Conservation (phyloP, 1,140 invertebrate species). For the Pogonognathellus flavescens region DNA sequence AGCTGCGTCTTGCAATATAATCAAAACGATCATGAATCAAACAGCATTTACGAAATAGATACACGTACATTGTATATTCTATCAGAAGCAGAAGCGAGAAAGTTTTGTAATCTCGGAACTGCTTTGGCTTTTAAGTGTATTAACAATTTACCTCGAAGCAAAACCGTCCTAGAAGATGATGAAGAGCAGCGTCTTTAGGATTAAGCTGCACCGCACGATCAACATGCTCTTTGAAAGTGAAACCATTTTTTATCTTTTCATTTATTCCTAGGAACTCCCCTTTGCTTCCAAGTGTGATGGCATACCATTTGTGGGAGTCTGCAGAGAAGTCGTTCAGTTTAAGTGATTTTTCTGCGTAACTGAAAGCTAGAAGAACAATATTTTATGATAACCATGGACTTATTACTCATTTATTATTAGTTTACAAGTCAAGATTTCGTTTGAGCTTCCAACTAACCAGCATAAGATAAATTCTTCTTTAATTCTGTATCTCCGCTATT, state of each 20-base stretch:
- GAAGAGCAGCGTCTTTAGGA: slow-evolving; percentile 77
- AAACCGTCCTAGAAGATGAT: slow-evolving; percentile 80
- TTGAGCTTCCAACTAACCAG: slow-evolving; percentile 71
- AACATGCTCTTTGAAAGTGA: slow-evolving; percentile 80
- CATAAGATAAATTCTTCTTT: slow-evolving; percentile 73
- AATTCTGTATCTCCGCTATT: slow-evolving; percentile 71
- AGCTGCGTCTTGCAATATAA: too few species aligned
- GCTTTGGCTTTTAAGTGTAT: too few species aligned
- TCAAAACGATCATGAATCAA: background rate
- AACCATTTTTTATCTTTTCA: slow-evolving; percentile 80
- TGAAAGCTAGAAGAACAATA: slow-evolving; percentile 72
- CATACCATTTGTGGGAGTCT: slow-evolving; percentile 85
- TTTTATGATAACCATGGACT: background rate
- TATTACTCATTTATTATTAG: too few species aligned
- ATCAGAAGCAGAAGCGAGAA: background rate
- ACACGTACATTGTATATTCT: too few species aligned
- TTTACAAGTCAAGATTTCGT: too few species aligned
- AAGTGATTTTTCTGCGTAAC: slow-evolving; percentile 76
- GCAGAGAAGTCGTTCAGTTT: slow-evolving; percentile 73
- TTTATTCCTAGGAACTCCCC: slow-evolving; percentile 76
- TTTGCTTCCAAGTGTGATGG: slow-evolving; percentile 78
- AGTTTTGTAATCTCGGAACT: too few species aligned
- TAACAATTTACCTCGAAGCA: slow-evolving; percentile 76
- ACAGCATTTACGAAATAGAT: background rate
- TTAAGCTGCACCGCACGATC: slow-evolving; percentile 78